Evolutionary conservation across 2,797 vertebrate species (phyloP).

Genomic region (Tokudaia tokunoshimensis): DNA sequence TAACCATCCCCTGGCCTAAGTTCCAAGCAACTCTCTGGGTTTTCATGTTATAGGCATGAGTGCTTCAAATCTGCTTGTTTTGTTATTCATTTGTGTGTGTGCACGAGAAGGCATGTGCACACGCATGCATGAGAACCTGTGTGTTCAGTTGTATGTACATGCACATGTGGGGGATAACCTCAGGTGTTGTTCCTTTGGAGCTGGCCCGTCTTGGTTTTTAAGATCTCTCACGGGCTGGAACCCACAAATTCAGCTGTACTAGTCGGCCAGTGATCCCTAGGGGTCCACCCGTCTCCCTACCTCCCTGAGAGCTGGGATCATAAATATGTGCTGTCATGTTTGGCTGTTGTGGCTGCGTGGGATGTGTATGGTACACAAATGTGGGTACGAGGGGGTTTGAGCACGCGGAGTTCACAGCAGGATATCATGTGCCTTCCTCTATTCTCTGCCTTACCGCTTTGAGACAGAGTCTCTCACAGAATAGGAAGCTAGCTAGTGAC

Average conservation of each 20-base stretch:
- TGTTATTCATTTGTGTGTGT: not conserved
- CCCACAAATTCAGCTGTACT: not conserved
- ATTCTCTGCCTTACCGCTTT: not conserved
- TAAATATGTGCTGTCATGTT: not conserved
- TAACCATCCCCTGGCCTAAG: not conserved
- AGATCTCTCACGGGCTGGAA: not conserved
- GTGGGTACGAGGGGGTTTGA: not conserved
- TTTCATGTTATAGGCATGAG: not conserved
- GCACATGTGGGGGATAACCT: not conserved
- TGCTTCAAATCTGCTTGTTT: not conserved
- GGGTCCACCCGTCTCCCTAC: not conserved
- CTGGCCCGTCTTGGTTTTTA: not conserved
- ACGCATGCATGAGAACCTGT: not conserved
- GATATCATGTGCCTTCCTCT: not conserved
- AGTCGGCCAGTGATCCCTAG: not conserved
- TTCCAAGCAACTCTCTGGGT: not conserved
- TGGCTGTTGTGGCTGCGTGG: not conserved
- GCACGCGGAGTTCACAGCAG: not conserved
- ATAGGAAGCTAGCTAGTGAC: not conserved
- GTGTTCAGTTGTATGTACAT: not conserved
- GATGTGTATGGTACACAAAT: not conserved
- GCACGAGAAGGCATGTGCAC: too few relatives aligned
- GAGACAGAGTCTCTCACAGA: not conserved
- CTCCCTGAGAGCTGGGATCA: not conserved
- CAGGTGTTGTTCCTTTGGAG: not conserved